Percentiles rank a stretch among this genome's conserved stretches.
phyloP scores from a whole-genome alignment of 2,888 invertebrate genomes.

The Bombyx huttoni region DNA sequence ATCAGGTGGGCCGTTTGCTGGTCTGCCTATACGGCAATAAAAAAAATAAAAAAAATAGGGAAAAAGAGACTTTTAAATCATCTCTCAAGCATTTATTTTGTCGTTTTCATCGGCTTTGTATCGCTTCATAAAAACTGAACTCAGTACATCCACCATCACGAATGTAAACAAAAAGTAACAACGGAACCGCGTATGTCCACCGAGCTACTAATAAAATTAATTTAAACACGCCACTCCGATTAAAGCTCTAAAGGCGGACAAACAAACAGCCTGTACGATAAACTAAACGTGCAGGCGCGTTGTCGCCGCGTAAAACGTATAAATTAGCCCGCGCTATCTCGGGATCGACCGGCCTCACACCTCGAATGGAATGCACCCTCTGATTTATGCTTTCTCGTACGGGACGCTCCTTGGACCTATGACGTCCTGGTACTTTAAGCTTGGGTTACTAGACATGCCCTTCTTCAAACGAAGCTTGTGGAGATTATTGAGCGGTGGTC shows the following conservation, averaged over 20 bases:
- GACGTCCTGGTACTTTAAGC: slow-evolving; percentile 36
- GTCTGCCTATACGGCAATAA: no score
- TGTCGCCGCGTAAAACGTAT: slow-evolving; percentile 70
- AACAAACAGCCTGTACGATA: slow-evolving; percentile 12
- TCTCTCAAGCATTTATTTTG: no score
- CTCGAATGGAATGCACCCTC: slow-evolving; percentile 56
- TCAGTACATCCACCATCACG: not conserved
- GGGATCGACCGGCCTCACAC: slow-evolving; percentile 68
- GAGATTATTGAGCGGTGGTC: no score
- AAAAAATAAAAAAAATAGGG: no score
- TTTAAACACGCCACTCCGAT: not conserved
- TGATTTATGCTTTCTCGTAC: slow-evolving; percentile 56
- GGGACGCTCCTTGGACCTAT: slow-evolving; percentile 37
- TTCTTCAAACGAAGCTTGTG: no score
- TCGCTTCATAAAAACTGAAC: not conserved
- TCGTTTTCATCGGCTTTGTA: no score
- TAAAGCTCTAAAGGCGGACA: slow-evolving; percentile 13
- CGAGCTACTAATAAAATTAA: not conserved
- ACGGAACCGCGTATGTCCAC: not conserved
- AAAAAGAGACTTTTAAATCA: no score
- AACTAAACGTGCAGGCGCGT: slow-evolving; percentile 38
- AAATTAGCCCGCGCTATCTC: slow-evolving; percentile 65
- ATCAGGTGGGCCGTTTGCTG: no score
- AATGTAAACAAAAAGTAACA: not conserved
- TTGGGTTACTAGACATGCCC: no score